These are phyloP conservation scores for Mamestra configurata DNA, from an alignment of 1,140 invertebrate species.

Conservation along the genomic window DNA sequence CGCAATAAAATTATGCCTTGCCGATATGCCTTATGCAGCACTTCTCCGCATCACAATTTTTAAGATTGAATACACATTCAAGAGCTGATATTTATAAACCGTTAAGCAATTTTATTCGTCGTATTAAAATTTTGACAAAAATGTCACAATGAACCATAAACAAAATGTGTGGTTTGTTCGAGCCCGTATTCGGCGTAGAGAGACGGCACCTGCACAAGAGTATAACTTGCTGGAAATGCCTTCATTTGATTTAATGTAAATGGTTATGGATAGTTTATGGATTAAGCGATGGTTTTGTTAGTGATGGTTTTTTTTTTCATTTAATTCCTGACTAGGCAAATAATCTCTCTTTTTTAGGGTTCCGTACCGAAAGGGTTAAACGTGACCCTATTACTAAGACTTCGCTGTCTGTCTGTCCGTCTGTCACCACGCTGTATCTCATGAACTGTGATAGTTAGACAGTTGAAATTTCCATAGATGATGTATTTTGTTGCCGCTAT, in stretches of 20 bases:
- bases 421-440: too few relatives aligned
- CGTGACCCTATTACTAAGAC: too few relatives aligned
- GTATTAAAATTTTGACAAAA: constrained; percentile 32
- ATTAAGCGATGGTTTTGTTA: neutral
- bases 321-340: too few relatives aligned
- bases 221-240: constrained; percentile 50
- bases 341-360: too few relatives aligned
- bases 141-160: constrained; percentile 40
- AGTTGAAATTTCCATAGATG: too few relatives aligned
- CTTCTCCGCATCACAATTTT: neutral
- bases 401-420: too few relatives aligned
- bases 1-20: neutral
- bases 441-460: too few relatives aligned
- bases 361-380: too few relatives aligned
- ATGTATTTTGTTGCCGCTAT: too few relatives aligned
- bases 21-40: neutral
- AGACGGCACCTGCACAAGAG: constrained; percentile 52
- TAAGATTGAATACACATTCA: constrained; percentile 24
- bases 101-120: constrained; percentile 40
- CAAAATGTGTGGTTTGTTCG: constrained; percentile 23
- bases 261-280: neutral
- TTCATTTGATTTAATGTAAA: neutral
- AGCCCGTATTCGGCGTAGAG: constrained; percentile 56
- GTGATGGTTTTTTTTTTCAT: neutral
- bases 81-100: constrained; percentile 38